Evolutionary conservation across 2,113 vertebrate genomes (phyloP).

Genomic region (Petrocephalus zakoni): DNA sequence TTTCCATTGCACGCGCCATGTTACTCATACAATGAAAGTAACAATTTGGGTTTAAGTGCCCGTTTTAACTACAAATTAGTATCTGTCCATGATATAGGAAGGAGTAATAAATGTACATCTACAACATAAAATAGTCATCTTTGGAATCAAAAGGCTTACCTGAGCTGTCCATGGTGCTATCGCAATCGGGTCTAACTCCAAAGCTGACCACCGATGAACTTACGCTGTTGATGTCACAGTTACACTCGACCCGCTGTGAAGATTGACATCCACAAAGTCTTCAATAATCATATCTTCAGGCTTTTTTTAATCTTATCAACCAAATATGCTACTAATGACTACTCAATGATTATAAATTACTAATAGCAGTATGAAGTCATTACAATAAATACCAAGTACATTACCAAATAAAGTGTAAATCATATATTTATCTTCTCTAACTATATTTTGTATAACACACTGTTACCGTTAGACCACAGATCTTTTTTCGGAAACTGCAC

Average conservation of each 20-base stretch:
- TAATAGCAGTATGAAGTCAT: not conserved
- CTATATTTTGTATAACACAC: not conserved
- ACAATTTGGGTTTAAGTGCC: not conserved
- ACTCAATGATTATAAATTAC: not conserved
- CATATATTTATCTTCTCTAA: not conserved
- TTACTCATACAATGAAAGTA: not conserved
- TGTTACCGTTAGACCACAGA: not conserved
- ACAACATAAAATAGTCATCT: not conserved
- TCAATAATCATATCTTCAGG: constrained; percentile 81
- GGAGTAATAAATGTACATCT: not conserved
- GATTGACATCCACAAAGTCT: constrained; percentile 89
- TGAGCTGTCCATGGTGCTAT: constrained; percentile 98
- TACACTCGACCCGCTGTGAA: constrained; percentile 91
- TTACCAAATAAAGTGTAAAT: not conserved
- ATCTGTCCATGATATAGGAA: not conserved
- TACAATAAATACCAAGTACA: not conserved
- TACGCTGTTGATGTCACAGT: constrained; percentile 71
- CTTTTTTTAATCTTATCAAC: constrained; percentile 36
- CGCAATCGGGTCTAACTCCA: constrained; percentile 59
- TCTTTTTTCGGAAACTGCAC: not conserved
- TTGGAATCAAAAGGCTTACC: constrained; percentile 54
- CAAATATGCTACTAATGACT: constrained; percentile 2
- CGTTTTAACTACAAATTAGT: not conserved
- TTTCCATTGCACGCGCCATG: not conserved
- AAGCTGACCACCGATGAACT: constrained; percentile 52